phyloP scores from a whole-genome alignment of 1,140 invertebrate genomes.

The Lysiphlebus fabarum region DNA sequence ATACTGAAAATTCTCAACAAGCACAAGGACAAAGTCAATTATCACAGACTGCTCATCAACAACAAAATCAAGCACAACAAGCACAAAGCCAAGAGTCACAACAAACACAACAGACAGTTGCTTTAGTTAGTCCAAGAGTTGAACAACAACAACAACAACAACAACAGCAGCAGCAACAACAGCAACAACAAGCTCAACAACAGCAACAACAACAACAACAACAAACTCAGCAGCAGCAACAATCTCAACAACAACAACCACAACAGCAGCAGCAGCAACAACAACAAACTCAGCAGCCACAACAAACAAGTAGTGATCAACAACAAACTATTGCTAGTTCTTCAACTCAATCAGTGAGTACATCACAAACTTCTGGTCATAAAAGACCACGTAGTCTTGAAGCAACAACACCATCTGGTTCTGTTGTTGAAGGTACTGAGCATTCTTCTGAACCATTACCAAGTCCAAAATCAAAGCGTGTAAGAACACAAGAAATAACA shows the following conservation, averaged over 20 bases:
- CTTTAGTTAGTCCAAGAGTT: slow-evolving; percentile 31
- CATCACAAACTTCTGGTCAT: slow-evolving; percentile 58
- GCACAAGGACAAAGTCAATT: neutral
- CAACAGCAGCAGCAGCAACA: slow-evolving; percentile 61
- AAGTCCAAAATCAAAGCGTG: slow-evolving; percentile 47
- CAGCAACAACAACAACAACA: slow-evolving; percentile 47
- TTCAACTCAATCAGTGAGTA: slow-evolving; percentile 59
- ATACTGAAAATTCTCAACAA: slow-evolving; percentile 39
- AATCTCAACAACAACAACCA: slow-evolving; percentile 40
- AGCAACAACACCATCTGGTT: slow-evolving; percentile 55
- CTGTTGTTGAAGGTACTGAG: slow-evolving; percentile 54
- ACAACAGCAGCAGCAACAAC: slow-evolving; percentile 31
- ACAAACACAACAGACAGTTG: slow-evolving; percentile 52
- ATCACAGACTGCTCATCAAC: slow-evolving; percentile 13
- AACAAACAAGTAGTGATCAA: slow-evolving; percentile 32
- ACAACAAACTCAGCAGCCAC: slow-evolving; percentile 45
- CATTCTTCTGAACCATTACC: slow-evolving; percentile 46
- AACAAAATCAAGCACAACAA: slow-evolving; percentile 31
- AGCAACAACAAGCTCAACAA: slow-evolving; percentile 38
- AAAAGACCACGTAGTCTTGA: slow-evolving; percentile 61
- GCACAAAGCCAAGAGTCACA: slow-evolving; percentile 6
- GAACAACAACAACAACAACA: slow-evolving; percentile 25
- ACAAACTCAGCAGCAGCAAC: slow-evolving; percentile 48
- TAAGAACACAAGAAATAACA: slow-evolving; percentile 41
- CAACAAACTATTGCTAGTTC: slow-evolving; percentile 59